Evolutionary conservation across 2,113 vertebrate genomes (phyloP).

Genomic region (Rynchops niger): DNA sequence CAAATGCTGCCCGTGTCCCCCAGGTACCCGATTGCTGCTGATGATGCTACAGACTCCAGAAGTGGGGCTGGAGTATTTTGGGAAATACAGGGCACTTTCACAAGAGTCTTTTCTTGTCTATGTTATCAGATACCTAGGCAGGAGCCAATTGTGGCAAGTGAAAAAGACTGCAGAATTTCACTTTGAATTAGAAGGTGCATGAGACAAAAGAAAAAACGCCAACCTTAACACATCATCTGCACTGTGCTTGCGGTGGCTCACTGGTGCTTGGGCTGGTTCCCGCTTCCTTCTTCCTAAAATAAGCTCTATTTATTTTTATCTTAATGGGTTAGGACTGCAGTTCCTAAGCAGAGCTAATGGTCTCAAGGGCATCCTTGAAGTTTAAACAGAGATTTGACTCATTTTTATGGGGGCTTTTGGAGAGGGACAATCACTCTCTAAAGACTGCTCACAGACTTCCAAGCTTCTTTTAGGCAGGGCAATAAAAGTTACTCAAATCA

Average conservation of each 20-base stretch:
- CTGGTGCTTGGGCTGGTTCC: conserved; percentile 2
- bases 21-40: neutral
- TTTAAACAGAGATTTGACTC: conserved; percentile 45
- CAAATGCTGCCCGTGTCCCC: neutral
- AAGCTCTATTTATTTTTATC: conserved; percentile 60
- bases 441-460: conserved; percentile 16
- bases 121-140: neutral
- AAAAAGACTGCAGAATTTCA: neutral
- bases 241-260: neutral
- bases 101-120: neutral
- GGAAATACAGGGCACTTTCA: neutral
- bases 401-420: conserved; percentile 51
- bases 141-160: neutral
- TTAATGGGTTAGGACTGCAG: conserved; percentile 25
- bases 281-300: conserved; percentile 23
- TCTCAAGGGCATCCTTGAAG: conserved; percentile 24
- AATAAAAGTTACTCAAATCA: conserved; percentile 49
- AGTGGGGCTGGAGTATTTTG: neutral
- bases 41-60: neutral
- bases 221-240: neutral
- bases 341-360: conserved; percentile 5
- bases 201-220: neutral
- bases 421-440: conserved; percentile 50
- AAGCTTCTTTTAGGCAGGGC: conserved; percentile 15
- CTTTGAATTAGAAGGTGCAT: neutral